Evolutionary conservation across 2,888 invertebrate species (phyloP), one percentile per base, ranked within the genome.

Genomic region (Pyrocoelia pectoralis): DNA sequence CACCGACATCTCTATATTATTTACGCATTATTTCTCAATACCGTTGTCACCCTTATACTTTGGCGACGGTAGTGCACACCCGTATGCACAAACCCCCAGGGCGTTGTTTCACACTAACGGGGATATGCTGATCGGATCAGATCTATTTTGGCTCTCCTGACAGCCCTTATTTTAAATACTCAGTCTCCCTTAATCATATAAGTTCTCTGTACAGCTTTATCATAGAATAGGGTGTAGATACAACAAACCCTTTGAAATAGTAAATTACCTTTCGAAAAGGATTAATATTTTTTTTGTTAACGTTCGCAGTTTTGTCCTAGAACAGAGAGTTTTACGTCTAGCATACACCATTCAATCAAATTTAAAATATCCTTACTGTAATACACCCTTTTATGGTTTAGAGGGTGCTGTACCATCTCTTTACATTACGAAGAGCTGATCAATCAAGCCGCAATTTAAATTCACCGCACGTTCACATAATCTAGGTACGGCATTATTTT

Each of bases 401-500:
- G 55, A 53, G 56, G 65, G 60, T 59, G 40, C 53, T 41, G 40
- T 52, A 28, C 54, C 62, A 57, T 56, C 60, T 65, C 60, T 64
- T 59, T 69, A 62, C 65, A 62, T 55, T 67, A 66, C 67, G 68
- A 68, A 66, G 68, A 66, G 71, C 67, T 73, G 75, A 76, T 77
- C 78, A 77, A 77, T 77, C 75, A 77, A 74, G 70, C 74, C 70
- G 63, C 70, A 74, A 80, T 81, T 81, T 78, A 75, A 77, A 81
- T 81, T 81, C 80, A 77, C 72, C 76, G 76, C 81, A 81, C 81
- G 81, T 81, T 74, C 77, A 73, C 73, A 77, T 81, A 81, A 81
- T 81, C 81, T 80, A 77, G 77, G 75, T 79, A 78, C 79, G 79
- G 79, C 79, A 80, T 79, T 80, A 80, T 80, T 80, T 80, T 80